A percentile compares a stretch with the other conserved stretches of the same genome.
Evolutionary conservation across 2,113 vertebrate species (phyloP).

Genomic region (Oryzias curvinotus): DNA sequence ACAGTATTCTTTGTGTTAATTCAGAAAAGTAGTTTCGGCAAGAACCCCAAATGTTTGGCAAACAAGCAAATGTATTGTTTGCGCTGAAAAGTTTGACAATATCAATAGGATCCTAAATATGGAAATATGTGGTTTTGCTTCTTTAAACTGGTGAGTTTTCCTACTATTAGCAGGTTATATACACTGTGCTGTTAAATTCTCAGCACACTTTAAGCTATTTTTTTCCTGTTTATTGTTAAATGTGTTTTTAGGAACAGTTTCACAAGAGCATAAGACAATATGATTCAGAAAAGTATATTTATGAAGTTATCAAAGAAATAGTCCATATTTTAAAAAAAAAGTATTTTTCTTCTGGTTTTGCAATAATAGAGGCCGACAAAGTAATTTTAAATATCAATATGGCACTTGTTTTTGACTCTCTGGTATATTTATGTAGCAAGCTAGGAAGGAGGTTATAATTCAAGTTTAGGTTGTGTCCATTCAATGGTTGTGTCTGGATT

Average conservation of each 20-base stretch:
- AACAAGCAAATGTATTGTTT: slow-evolving; percentile 35
- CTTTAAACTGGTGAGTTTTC: slow-evolving; percentile 20
- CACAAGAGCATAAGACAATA: slow-evolving; percentile 11
- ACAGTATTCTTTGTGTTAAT: slow-evolving; percentile 29
- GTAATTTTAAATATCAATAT: slow-evolving; percentile 26
- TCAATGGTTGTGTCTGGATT: slow-evolving; percentile 17
- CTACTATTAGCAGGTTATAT: slow-evolving; percentile 24
- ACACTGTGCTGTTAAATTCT: slow-evolving; percentile 39
- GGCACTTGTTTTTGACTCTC: slow-evolving; percentile 45
- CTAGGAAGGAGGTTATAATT: slow-evolving; percentile 25
- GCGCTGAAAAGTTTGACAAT: slow-evolving; percentile 23
- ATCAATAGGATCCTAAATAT: slow-evolving; percentile 5
- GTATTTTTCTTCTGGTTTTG: slow-evolving; percentile 18
- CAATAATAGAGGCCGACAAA: slow-evolving; percentile 30
- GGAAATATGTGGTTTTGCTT: slow-evolving; percentile 5
- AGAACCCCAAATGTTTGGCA: slow-evolving; percentile 31
- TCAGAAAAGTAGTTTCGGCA: slow-evolving; percentile 21
- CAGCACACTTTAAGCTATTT: slow-evolving; percentile 59
- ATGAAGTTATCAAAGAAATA: slow-evolving; percentile 65
- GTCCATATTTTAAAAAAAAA: slow-evolving; percentile 3
- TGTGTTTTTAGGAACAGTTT: slow-evolving; percentile 36
- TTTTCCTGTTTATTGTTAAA: slow-evolving; percentile 40
- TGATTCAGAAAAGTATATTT: slow-evolving; percentile 18
- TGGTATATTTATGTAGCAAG: slow-evolving; percentile 50
- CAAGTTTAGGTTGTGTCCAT: neutral